Base-by-base conservation (phyloP, 30 jellyfish, hydroid and myxozoan species). In the Cassiopea xamachana region DNA sequence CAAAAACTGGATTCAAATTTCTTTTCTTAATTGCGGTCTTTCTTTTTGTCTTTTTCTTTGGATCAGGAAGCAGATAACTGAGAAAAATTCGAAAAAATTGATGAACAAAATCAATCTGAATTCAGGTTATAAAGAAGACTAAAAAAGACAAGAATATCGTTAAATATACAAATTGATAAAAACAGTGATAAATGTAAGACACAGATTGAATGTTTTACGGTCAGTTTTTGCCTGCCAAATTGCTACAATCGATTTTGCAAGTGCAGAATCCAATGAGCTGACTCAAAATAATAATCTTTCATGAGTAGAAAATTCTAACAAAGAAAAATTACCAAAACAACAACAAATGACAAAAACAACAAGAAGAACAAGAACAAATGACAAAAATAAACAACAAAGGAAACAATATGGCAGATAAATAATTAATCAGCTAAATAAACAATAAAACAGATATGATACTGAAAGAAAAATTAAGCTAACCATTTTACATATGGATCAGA, bases 401-500 rank as follows among this genome's bases (percentile, higher is more conserved):
- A 27, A 27, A 0, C 39, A 27, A 27, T 27, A 27, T 27, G 39
- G 39, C 0, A 27, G 39, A 27, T 27, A 27, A 76, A 46, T 18
- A 76, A 7, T 6, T 0, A 59, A 14, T 59, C 8, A 59, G 14
- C 14, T 7, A 59, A 59, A 59, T 59, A 59, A 14, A 55, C 64
- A 55, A 0, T 0, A 55, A 6, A 55, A 3, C 0, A 55, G 12
- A 55, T 55, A 55, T 55, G 12, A 0, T 3, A 55, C 64, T 6
- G 7, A 55, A 55, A 3, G 64, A 55, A 55, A 10, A 55, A 55
- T 6, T 55, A 55, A 10, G 64, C 92, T n/a, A 48, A 95, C 99
- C 98, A 91, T 73, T 95, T 95, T 7, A 95, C 99, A 72, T 91
- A 95, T 17, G 99, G 99, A 84, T 95, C 99, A 6, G 99, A 95